These are phyloP conservation scores for Drosophila merina DNA, from an alignment of 2,888 invertebrate genomes.

Conservation along the genomic window DNA sequence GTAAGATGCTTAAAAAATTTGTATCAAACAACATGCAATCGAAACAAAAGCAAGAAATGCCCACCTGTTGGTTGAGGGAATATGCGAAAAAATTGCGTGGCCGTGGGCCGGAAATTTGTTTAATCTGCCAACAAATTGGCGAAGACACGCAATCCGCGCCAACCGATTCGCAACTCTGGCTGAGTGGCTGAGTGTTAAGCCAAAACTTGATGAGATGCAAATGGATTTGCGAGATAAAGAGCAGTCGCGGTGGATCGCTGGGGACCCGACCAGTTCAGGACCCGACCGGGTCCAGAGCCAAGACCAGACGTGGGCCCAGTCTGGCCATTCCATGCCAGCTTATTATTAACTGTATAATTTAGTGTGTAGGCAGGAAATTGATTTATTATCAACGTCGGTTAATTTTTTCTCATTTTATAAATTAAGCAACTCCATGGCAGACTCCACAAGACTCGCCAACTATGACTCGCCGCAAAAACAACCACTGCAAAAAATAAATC, in stretches of 20 bases:
- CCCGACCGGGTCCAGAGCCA: conserved; percentile 10
- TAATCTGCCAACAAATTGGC: conserved; percentile 77
- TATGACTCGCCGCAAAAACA: conserved; percentile 16
- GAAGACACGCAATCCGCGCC: conserved; percentile 69
- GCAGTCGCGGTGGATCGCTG: conserved; percentile 13
- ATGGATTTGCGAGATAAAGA: conserved; percentile 74
- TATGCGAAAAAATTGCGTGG: conserved; percentile 69
- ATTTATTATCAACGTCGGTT: conserved; percentile 78
- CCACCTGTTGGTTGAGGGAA: conserved; percentile 16
- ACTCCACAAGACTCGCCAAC: conserved; percentile 57
- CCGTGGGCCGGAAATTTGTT: conserved; percentile 79
- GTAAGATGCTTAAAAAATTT: conserved; percentile 3
- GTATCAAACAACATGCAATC: conserved; percentile 18
- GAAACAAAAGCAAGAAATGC: conserved; percentile 11
- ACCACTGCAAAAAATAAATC: conserved; percentile 59
- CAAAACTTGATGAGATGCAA: conserved; percentile 76
- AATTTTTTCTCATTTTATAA: conserved; percentile 64
- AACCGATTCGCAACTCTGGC: conserved; percentile 24
- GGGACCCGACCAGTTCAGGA: conserved; percentile 2
- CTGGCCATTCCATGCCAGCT: conserved; percentile 51
- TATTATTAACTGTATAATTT: conserved; percentile 77
- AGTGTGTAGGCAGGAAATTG: conserved; percentile 78
- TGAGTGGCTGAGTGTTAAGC: conserved; percentile 50
- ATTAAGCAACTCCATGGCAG: conserved; percentile 63
- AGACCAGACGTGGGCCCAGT: conserved; percentile 42